A percentile compares a stretch with the other conserved stretches of the same genome.
phyloP scores from a whole-genome alignment of 1,140 invertebrate species.

The Drosophila seguyi region DNA sequence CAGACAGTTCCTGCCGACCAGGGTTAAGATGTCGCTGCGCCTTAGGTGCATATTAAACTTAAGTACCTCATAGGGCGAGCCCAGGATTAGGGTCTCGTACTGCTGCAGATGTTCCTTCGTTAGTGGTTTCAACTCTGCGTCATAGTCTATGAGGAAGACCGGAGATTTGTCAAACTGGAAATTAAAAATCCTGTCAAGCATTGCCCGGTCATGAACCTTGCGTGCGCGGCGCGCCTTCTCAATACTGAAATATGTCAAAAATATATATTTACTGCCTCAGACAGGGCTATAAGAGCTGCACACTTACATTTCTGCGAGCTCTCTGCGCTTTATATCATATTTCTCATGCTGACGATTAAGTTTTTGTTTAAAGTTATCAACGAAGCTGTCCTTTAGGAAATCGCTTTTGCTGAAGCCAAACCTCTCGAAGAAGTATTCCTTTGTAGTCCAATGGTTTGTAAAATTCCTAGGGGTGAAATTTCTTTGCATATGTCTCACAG shows the following conservation, averaged over 20 bases:
- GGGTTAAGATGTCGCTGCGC: conserved; percentile 91
- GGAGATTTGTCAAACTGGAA: no score
- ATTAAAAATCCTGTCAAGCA: no score
- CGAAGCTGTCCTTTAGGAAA: conserved; percentile 38
- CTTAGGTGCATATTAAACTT: conserved; percentile 88
- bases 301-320: conserved; percentile 30
- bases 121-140: no score
- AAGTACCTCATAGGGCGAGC: conserved; percentile 67
- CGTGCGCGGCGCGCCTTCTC: conserved; percentile 24
- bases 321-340: neutral
- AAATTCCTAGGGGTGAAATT: no score
- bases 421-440: neutral
- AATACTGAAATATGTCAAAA: conserved; percentile 20
- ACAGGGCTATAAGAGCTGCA: neutral
- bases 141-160: no score
- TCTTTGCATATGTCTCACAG: neutral
- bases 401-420: neutral
- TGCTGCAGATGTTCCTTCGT: neutral
- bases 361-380: conserved; percentile 6
- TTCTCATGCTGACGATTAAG: neutral
- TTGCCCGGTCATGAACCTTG: conserved; percentile 14
- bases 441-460: no score
- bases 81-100: conserved; percentile 30
- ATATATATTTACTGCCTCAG: no score
- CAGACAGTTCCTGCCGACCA: conserved; percentile 94